phyloP scores from a whole-genome alignment of 2,113 vertebrate species.

The Cepphus grylle region DNA sequence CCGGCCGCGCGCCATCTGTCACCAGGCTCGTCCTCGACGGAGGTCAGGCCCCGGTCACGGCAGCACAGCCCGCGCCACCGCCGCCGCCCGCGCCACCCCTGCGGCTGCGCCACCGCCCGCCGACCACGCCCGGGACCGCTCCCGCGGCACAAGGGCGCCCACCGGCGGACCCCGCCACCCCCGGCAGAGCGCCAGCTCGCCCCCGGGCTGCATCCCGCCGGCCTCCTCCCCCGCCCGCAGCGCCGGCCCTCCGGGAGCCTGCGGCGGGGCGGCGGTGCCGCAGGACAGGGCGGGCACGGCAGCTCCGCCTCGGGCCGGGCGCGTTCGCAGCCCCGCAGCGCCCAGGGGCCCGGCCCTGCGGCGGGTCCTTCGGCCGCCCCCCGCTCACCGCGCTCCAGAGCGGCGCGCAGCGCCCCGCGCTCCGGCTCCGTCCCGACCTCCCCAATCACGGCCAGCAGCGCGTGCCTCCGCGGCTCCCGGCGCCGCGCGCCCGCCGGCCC shows the following conservation, averaged over 20 bases:
- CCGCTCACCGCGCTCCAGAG: conserved; percentile 81
- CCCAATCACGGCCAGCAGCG: conserved; percentile 88
- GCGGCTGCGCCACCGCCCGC: not conserved
- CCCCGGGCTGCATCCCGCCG: not conserved
- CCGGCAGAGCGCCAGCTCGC: not conserved
- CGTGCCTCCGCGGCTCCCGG: conserved; percentile 69
- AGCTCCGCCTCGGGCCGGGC: not conserved
- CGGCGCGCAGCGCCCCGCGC: conserved; percentile 76
- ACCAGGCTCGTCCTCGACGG: not conserved
- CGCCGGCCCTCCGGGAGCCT: not conserved
- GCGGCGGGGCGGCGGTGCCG: not conserved
- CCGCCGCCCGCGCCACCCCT: not conserved
- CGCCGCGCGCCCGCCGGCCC: conserved; percentile 42
- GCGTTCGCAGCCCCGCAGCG: not conserved
- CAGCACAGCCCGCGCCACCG: not conserved
- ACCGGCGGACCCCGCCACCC: not conserved
- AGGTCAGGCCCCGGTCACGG: not conserved
- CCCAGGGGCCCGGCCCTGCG: too few relatives aligned
- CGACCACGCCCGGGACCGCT: not conserved
- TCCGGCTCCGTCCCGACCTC: conserved; percentile 80
- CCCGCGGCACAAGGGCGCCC: not conserved
- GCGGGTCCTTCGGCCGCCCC: not conserved
- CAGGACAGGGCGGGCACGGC: not conserved
- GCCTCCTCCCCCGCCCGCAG: not conserved
- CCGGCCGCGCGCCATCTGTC: not conserved